These are phyloP conservation scores for Solen grandis DNA, from an alignment of 1,140 invertebrate genomes.

Conservation along the genomic window DNA sequence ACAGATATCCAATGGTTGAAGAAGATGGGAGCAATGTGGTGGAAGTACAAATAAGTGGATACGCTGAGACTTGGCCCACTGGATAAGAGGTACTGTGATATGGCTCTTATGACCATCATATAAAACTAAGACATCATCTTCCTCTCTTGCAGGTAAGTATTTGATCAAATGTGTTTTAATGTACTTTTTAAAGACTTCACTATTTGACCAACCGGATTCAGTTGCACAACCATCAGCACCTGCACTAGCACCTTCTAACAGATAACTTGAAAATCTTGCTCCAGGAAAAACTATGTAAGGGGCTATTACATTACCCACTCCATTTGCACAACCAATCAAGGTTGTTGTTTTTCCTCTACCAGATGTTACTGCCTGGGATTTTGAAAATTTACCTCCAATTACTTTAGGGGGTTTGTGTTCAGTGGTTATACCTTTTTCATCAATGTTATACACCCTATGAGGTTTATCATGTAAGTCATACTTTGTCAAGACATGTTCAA, in stretches of 20 bases:
- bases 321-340: slow-evolving; percentile 77
- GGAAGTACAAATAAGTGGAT: slow-evolving; percentile 54
- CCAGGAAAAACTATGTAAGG: slow-evolving; percentile 80
- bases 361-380: slow-evolving; percentile 74
- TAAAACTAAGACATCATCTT: slow-evolving; percentile 15
- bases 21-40: slow-evolving; percentile 45
- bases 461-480: slow-evolving; percentile 66
- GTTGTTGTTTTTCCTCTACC: slow-evolving; percentile 79
- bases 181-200: slow-evolving; percentile 45
- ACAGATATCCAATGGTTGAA: slow-evolving; percentile 50
- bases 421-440: slow-evolving; percentile 79
- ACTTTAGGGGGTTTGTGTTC: slow-evolving; percentile 68
- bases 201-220: slow-evolving; percentile 57
- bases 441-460: slow-evolving; percentile 78
- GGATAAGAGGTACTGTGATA: slow-evolving; percentile 31
- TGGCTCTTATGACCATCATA: slow-evolving; percentile 54
- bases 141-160: slow-evolving; percentile 9
- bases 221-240: slow-evolving; percentile 37
- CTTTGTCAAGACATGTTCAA: neutral
- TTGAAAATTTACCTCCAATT: neutral
- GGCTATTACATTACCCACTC: slow-evolving; percentile 71
- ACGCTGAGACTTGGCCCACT: slow-evolving; percentile 42
- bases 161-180: slow-evolving; percentile 48
- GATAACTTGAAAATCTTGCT: slow-evolving; percentile 69
- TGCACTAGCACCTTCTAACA: slow-evolving; percentile 38